phyloP scores from a whole-genome alignment of 2,888 invertebrate species.

The Lissonota sp. region DNA sequence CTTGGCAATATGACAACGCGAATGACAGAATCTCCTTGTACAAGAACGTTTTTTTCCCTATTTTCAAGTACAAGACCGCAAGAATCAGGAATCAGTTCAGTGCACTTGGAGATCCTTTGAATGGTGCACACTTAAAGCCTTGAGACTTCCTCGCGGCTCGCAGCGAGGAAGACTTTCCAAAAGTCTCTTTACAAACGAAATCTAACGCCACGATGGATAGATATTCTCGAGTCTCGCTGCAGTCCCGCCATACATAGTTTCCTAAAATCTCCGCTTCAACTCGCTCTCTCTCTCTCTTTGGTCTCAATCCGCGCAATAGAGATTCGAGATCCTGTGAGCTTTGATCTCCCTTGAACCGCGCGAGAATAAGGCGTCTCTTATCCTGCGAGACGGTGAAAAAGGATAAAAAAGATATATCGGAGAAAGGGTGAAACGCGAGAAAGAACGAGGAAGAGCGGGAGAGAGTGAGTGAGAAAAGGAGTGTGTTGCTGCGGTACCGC shows the following conservation, averaged over 20 bases:
- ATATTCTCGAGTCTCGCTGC: constrained; percentile 22
- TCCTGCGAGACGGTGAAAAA: constrained; percentile 33
- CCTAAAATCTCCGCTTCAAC: constrained; percentile 38
- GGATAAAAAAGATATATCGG: neutral
- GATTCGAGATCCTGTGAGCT: constrained; percentile 50
- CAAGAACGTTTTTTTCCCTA: neutral
- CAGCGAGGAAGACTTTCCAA: constrained; percentile 30
- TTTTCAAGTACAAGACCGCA: constrained; percentile 13
- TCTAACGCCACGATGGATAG: too few species aligned
- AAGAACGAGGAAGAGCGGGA: neutral
- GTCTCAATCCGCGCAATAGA: constrained; percentile 21
- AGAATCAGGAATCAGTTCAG: constrained; percentile 8
- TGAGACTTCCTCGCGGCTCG: constrained; percentile 8
- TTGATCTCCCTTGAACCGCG: constrained; percentile 58
- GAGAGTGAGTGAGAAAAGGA: constrained; percentile 26
- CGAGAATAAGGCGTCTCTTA: constrained; percentile 40
- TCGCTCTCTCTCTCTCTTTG: neutral
- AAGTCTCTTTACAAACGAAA: too few species aligned
- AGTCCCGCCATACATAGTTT: constrained; percentile 46
- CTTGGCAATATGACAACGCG: too few species aligned
- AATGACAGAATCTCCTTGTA: too few species aligned
- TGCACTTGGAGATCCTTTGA: constrained; percentile 23
- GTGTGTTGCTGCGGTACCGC: constrained; percentile 33
- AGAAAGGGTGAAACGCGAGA: constrained; percentile 22
- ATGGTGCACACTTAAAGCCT: constrained; percentile 2